phyloP scores from a whole-genome alignment of 2,888 invertebrate genomes.

The Mechanitis messenoides region DNA sequence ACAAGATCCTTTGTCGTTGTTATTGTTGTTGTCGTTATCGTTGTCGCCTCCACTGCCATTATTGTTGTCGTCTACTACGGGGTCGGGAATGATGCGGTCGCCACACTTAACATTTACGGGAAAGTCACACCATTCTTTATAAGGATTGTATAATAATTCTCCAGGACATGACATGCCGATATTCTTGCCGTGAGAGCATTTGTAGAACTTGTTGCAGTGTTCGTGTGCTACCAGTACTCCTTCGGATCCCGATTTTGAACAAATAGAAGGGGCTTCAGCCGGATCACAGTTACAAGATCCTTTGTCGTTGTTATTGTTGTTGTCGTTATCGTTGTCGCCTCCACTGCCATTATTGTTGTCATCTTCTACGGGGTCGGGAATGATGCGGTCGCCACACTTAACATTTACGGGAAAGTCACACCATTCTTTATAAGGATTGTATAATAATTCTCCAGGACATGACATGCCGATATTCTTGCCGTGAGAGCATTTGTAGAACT shows the following conservation, averaged over 20 bases:
- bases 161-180: slow-evolving; percentile 35
- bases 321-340: slow-evolving; percentile 6
- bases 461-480: slow-evolving; percentile 33
- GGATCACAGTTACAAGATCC: slow-evolving; percentile 32
- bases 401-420: slow-evolving; percentile 44
- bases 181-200: slow-evolving; percentile 37
- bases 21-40: slow-evolving; percentile 11
- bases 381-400: slow-evolving; percentile 34
- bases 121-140: slow-evolving; percentile 42
- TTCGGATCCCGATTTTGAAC: slow-evolving; percentile 36
- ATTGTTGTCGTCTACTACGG: slow-evolving; percentile 7
- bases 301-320: slow-evolving; percentile 1
- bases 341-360: slow-evolving; percentile 9
- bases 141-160: slow-evolving; percentile 38
- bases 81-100: slow-evolving; percentile 1
- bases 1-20: slow-evolving; percentile 19
- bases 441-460: slow-evolving; percentile 37
- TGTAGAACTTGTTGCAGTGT: slow-evolving; percentile 43
- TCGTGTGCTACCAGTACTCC: slow-evolving; percentile 40
- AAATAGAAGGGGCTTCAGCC: slow-evolving; percentile 37
- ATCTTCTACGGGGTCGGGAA: slow-evolving; percentile 19
- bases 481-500: slow-evolving; percentile 41
- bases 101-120: slow-evolving; percentile 35
- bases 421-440: slow-evolving; percentile 33
- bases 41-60: slow-evolving; percentile 25